Evolutionary conservation across 2,113 vertebrate species (phyloP).

Genomic region (Tachysurus fulvidraco): DNA sequence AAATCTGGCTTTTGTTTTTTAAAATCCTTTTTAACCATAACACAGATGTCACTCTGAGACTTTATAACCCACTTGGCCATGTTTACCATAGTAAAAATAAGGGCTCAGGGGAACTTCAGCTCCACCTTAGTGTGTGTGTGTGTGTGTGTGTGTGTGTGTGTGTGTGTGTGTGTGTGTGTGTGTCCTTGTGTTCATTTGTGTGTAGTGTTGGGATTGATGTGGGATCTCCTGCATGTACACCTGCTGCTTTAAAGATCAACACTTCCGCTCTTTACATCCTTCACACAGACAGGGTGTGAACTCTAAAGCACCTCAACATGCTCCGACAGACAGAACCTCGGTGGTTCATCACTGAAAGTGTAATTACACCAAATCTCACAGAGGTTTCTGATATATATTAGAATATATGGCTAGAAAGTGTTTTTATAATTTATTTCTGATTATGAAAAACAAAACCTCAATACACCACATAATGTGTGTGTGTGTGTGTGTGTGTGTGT

Average conservation of each 20-base stretch:
- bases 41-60: neutral
- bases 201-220: constrained; percentile 7
- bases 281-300: neutral
- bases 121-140: neutral
- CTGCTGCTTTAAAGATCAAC: neutral
- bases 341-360: neutral
- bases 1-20: neutral
- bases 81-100: constrained; percentile 10
- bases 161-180: neutral
- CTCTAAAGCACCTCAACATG: neutral
- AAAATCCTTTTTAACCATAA: neutral
- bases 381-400: too few relatives aligned
- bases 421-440: too few relatives aligned
- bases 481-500: too few relatives aligned
- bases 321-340: neutral
- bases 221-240: neutral
- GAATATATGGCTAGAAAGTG: too few relatives aligned
- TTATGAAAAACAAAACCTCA: too few relatives aligned
- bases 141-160: neutral
- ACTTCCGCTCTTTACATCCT: neutral
- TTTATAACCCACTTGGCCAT: neutral
- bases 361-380: too few relatives aligned
- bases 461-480: too few relatives aligned
- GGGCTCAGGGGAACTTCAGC: neutral
- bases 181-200: neutral